Evolutionary conservation across 2,113 vertebrate genomes (phyloP).

Genomic region (Tauraco erythrolophus): DNA sequence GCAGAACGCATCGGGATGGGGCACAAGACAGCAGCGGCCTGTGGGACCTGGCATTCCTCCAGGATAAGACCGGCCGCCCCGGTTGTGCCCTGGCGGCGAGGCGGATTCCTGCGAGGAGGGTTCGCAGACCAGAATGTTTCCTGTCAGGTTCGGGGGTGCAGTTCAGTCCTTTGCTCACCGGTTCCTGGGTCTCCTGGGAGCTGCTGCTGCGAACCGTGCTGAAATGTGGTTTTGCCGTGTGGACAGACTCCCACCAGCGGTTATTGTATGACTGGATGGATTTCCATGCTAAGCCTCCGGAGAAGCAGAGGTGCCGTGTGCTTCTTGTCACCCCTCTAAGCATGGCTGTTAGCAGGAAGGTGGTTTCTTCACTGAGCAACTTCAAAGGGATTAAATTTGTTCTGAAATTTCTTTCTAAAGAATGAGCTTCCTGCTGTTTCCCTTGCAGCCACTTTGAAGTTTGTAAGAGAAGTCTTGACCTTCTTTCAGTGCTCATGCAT

Average conservation of each 20-base stretch:
- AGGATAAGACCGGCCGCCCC: background rate
- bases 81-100: background rate
- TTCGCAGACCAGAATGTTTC: background rate
- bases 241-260: background rate
- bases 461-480: background rate
- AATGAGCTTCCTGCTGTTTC: background rate
- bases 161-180: background rate
- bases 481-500: background rate
- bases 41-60: background rate
- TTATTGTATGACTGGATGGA: background rate
- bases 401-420: background rate
- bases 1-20: background rate
- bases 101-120: accelerated
- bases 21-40: background rate
- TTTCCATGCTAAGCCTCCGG: background rate
- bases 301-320: background rate
- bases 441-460: background rate
- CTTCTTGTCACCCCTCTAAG: background rate
- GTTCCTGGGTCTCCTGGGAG: constrained; percentile 4
- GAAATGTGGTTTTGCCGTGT: constrained; percentile 17
- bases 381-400: background rate
- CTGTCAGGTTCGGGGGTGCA: background rate
- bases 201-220: constrained; percentile 15
- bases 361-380: background rate
- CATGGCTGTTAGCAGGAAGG: background rate